A percentile compares a stretch with the other conserved stretches of the same genome.
Evolutionary conservation across 2,888 invertebrate species (phyloP).

Genomic region (Ornithoptera alexandrae): DNA sequence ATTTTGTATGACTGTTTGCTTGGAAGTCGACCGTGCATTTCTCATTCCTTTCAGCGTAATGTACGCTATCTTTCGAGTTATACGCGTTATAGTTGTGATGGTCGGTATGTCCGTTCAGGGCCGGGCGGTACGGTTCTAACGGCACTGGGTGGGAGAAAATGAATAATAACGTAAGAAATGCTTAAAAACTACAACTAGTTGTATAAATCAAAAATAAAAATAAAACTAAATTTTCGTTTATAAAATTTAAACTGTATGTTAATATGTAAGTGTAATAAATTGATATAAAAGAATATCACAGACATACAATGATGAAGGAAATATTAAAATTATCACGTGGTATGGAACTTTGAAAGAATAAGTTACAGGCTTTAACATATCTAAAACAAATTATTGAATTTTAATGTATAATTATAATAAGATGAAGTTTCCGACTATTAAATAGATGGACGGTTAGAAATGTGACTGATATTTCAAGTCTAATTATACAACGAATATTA

Average conservation of each 20-base stretch:
- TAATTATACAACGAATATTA: neutral
- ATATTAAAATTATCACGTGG: neutral
- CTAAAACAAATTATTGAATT: neutral
- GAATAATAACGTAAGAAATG: conserved; percentile 66
- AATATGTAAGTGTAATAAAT: too few relatives aligned
- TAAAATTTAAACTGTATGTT: neutral
- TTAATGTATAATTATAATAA: too few relatives aligned
- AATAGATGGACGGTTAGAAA: too few relatives aligned
- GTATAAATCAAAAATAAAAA: neutral
- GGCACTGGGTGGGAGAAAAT: conserved; percentile 67
- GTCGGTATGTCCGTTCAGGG: conserved; percentile 73
- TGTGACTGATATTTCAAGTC: too few relatives aligned
- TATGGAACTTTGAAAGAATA: neutral
- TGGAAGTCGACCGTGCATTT: conserved; percentile 69
- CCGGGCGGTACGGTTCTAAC: conserved; percentile 75
- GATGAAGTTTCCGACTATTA: too few relatives aligned
- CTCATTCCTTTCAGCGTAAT: conserved; percentile 74
- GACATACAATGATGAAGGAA: neutral
- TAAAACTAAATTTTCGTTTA: neutral
- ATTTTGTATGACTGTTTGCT: conserved; percentile 76
- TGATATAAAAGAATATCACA: neutral
- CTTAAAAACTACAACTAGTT: conserved; percentile 46
- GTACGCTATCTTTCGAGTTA: conserved; percentile 75
- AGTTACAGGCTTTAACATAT: neutral
- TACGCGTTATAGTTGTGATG: conserved; percentile 71